Percentiles rank a stretch among this genome's conserved stretches.
phyloP scores from a whole-genome alignment of 2,888 invertebrate species.

The Atethmia centrago region DNA sequence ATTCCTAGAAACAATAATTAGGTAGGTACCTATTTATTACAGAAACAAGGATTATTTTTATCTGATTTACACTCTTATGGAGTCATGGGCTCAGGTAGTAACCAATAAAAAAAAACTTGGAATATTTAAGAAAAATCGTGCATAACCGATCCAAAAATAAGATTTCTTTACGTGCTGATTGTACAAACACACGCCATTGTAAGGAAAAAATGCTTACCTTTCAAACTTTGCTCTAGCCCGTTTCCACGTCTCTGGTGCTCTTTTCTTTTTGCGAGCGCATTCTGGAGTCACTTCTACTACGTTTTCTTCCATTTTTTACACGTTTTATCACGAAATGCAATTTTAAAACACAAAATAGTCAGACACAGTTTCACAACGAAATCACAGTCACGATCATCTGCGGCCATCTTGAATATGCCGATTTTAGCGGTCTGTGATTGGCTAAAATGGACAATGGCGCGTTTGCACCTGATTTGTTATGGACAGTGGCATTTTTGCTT shows the following conservation, averaged over 20 bases:
- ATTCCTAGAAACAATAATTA: constrained; percentile 19
- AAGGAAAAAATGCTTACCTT: constrained; percentile 15
- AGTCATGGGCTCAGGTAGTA: constrained; percentile 1
- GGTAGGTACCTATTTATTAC: too few species aligned
- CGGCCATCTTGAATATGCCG: constrained; percentile 2
- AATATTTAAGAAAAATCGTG: constrained; percentile 2
- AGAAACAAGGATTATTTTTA: too few species aligned
- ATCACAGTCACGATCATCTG: constrained; percentile 4
- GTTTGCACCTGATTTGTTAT: neutral
- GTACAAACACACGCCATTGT: constrained; percentile 27
- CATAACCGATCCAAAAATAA: neutral
- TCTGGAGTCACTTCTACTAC: constrained; percentile 31
- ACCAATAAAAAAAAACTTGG: constrained; percentile 2
- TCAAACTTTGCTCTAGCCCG: constrained; percentile 5
- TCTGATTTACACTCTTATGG: neutral
- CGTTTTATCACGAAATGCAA: neutral
- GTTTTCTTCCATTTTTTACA: constrained; percentile 14
- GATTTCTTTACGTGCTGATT: constrained; percentile 38
- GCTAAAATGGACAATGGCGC: constrained; percentile 16
- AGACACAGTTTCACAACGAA: constrained; percentile 4
- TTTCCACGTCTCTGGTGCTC: constrained; percentile 19
- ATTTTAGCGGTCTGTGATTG: constrained; percentile 8
- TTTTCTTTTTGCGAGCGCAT: constrained; percentile 20
- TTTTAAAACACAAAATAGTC: constrained; percentile 17
- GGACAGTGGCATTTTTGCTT: constrained; percentile 20